Conservation (phyloP, 1,140 invertebrate species). For the Ericerus pela region DNA sequence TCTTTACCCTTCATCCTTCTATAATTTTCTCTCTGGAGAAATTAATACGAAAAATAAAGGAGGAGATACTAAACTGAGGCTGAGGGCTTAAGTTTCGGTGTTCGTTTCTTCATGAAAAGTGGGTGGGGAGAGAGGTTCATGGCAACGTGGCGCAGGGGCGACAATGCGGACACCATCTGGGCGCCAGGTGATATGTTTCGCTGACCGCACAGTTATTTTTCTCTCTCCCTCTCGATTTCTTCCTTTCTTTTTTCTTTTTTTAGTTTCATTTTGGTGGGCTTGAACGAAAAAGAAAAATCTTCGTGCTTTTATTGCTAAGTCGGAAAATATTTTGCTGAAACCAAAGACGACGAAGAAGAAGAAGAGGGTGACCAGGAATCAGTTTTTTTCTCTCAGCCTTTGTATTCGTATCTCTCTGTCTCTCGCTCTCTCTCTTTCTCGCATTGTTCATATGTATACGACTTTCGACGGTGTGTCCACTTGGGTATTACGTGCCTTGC, state of each 20-base stretch:
- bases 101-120: slow-evolving; percentile 4
- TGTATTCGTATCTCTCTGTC: too few relatives aligned
- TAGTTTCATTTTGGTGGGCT: too few relatives aligned
- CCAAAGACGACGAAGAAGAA: neutral
- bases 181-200: slow-evolving; percentile 11
- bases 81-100: slow-evolving; percentile 3
- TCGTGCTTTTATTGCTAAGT: slow-evolving; percentile 10
- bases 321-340: slow-evolving; percentile 11
- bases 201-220: slow-evolving; percentile 9
- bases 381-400: too few relatives aligned
- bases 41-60: slow-evolving; percentile 7
- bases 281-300: slow-evolving; percentile 5
- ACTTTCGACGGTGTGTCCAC: slow-evolving; percentile 3
- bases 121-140: neutral
- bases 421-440: too few relatives aligned
- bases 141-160: neutral
- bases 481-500: slow-evolving; percentile 5
- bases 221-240: neutral
- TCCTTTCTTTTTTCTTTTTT: too few relatives aligned
- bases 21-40: slow-evolving; percentile 12
- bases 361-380: too few relatives aligned
- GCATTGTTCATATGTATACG: too few relatives aligned
- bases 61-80: neutral
- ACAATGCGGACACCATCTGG: slow-evolving; percentile 11
- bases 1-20: too few relatives aligned